phyloP scores from a whole-genome alignment of 1,140 invertebrate species.

The Nomia melanderi region DNA sequence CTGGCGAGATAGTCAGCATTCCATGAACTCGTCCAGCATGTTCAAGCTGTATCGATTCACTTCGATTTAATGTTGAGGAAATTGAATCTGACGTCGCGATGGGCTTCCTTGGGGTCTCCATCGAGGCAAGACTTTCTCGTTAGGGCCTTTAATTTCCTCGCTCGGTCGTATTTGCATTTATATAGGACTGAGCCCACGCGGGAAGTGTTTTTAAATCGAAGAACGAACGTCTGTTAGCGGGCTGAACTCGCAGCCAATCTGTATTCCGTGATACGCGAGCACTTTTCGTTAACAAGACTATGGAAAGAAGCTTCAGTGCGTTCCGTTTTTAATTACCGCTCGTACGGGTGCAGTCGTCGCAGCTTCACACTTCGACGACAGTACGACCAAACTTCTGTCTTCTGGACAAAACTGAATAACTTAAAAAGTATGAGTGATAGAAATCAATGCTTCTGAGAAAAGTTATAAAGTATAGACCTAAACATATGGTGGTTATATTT shows the following conservation, averaged over 20 bases:
- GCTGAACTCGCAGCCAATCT: too few species aligned
- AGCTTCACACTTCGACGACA: not conserved
- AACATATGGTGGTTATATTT: too few species aligned
- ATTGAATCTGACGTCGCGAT: constrained; percentile 6
- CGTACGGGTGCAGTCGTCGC: not conserved
- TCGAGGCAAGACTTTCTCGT: constrained; percentile 15
- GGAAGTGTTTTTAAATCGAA: constrained; percentile 51
- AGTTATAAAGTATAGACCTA: too few species aligned
- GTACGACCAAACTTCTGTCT: too few species aligned
- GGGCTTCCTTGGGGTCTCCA: not conserved
- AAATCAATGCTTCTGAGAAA: too few species aligned
- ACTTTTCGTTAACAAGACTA: not conserved
- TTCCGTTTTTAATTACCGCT: not conserved
- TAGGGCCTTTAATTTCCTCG: constrained; percentile 43
- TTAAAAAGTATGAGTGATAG: too few species aligned
- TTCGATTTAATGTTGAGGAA: constrained; percentile 5
- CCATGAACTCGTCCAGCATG: too few species aligned
- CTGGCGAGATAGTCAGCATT: too few species aligned
- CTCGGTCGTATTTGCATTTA: constrained; percentile 53
- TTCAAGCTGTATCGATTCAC: not conserved
- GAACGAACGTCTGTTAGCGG: not conserved
- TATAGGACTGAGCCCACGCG: constrained; percentile 15
- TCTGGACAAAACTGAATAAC: too few species aligned
- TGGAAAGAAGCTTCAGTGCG: not conserved
- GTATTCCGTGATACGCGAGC: not conserved